Evolutionary conservation across 1,140 invertebrate species (phyloP).

Genomic region (Armadillidium nasatum): DNA sequence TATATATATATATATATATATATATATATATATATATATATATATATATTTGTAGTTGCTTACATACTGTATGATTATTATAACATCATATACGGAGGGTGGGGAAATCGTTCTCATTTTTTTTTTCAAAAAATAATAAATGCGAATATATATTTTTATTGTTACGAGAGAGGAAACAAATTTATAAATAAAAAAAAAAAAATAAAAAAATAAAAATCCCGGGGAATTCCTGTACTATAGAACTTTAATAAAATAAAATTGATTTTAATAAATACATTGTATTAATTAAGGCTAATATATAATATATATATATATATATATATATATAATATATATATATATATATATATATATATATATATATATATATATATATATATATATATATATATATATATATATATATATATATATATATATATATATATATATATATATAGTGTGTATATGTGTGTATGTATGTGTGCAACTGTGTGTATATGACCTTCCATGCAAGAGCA

Average conservation of each 20-base stretch:
- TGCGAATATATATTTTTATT: not conserved
- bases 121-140: no score
- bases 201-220: not conserved
- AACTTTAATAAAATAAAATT: no score
- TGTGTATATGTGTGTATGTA: not conserved
- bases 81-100: not conserved
- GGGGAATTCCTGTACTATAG: not conserved
- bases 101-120: not conserved
- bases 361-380: no score
- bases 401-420: no score
- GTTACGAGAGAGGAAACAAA: not conserved
- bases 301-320: no score
- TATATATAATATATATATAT: no score
- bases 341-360: no score
- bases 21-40: slow-evolving; percentile 14
- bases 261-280: no score
- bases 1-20: slow-evolving; percentile 7
- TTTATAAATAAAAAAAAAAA: not conserved
- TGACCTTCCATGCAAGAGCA: not conserved
- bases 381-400: no score
- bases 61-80: not conserved
- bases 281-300: no score
- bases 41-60: slow-evolving; percentile 5
- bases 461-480: not conserved
- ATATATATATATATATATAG: not conserved